These are phyloP conservation scores for Falcaria lacertinaria DNA, from an alignment of 2,888 invertebrate species.

Conservation along the genomic window DNA sequence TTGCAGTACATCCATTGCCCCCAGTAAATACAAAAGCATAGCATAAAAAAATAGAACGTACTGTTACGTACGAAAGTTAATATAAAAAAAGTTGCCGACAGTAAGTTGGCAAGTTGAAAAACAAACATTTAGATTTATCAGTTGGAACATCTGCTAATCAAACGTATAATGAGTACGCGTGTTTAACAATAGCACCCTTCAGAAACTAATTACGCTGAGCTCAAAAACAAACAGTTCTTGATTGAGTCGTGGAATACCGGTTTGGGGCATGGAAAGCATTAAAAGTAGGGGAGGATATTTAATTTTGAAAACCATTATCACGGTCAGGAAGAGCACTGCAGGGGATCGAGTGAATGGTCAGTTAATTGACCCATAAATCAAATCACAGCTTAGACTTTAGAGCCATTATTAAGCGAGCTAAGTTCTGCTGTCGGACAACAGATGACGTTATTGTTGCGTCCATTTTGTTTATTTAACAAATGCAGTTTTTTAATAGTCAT, in stretches of 20 bases:
- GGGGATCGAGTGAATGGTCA: constrained; percentile 62
- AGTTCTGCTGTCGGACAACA: constrained; percentile 47
- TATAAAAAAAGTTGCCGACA: background rate
- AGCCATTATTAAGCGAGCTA: constrained; percentile 36
- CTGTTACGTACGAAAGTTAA: background rate
- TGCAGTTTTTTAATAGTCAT: constrained; percentile 25
- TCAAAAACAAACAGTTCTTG: constrained; percentile 70
- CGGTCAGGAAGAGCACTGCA: constrained; percentile 20
- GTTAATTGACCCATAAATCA: constrained; percentile 75
- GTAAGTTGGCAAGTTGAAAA: constrained; percentile 33
- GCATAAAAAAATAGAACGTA: background rate
- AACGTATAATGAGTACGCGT: constrained; percentile 30
- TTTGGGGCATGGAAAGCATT: constrained; percentile 33
- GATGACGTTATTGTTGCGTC: constrained; percentile 55
- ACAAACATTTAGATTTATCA: constrained; percentile 38
- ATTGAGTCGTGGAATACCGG: constrained; percentile 61
- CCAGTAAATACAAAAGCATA: too few relatives aligned
- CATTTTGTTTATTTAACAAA: constrained; percentile 36
- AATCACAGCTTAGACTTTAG: constrained; percentile 34
- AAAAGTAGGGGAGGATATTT: constrained; percentile 46
- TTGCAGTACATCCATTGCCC: too few relatives aligned
- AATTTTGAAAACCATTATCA: constrained; percentile 60
- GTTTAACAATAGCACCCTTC: constrained; percentile 38
- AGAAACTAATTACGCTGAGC: constrained; percentile 53
- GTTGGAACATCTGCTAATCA: constrained; percentile 56